A percentile compares a stretch with the other conserved stretches of the same genome.
Evolutionary conservation across 2,113 vertebrate species (phyloP).

Genomic region (Heterocephalus glaber): DNA sequence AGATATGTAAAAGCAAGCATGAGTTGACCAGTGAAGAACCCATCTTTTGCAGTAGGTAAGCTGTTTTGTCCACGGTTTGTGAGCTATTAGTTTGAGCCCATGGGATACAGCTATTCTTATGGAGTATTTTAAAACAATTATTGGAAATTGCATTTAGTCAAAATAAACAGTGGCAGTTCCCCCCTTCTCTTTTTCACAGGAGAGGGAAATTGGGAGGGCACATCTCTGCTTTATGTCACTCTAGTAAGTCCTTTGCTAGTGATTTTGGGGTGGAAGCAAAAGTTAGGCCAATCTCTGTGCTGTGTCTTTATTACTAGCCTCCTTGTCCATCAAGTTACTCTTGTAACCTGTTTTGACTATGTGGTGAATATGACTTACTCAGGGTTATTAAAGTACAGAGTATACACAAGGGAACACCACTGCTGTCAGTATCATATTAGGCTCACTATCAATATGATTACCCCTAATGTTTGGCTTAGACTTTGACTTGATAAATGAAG

Average conservation of each 20-base stretch:
- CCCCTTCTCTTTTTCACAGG: neutral
- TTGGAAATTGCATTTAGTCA: neutral
- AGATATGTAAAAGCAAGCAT: neutral
- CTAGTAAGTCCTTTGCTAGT: neutral
- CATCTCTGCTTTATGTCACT: neutral
- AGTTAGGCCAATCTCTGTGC: neutral
- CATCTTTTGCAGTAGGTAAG: neutral
- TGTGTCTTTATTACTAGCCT: neutral
- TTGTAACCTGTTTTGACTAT: neutral
- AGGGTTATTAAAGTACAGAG: neutral
- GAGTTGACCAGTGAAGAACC: neutral
- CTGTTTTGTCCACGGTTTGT: neutral
- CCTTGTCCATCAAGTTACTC: neutral
- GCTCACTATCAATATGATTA: neutral
- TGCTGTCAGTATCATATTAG: neutral
- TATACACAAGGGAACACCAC: neutral
- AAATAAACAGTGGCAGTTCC: neutral
- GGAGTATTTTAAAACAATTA: neutral
- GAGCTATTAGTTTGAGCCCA: neutral
- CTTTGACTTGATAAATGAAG: conserved; percentile 23
- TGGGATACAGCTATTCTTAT: neutral
- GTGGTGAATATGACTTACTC: neutral
- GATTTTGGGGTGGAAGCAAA: neutral
- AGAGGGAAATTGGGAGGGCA: neutral
- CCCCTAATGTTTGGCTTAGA: neutral